phyloP scores from a whole-genome alignment of 2,888 invertebrate species.

The Druceiella hillmani region DNA sequence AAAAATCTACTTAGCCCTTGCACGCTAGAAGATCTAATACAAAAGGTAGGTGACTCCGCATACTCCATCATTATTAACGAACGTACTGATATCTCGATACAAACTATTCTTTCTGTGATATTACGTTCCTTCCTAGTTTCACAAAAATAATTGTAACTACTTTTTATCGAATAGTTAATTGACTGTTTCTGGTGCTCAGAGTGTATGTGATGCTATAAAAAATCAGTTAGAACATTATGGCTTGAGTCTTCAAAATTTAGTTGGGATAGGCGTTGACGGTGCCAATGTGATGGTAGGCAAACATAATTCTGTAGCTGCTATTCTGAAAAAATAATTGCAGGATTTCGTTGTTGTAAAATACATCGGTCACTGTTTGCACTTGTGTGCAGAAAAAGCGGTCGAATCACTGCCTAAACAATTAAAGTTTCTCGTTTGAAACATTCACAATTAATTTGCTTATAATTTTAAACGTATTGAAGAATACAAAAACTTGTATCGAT shows the following conservation, averaged over 20 bases:
- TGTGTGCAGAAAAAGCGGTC: constrained; percentile 13
- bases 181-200: constrained; percentile 12
- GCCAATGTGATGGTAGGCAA: constrained; percentile 23
- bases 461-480: constrained; percentile 14
- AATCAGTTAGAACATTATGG: constrained; percentile 17
- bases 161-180: constrained; percentile 19
- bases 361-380: constrained; percentile 14
- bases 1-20: constrained; percentile 22
- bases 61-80: constrained; percentile 24
- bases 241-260: constrained; percentile 19
- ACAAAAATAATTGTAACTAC: constrained; percentile 17
- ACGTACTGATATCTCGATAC: constrained; percentile 21
- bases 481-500: constrained; percentile 16
- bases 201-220: constrained; percentile 6
- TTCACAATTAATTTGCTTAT: constrained; percentile 15
- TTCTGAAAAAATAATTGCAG: constrained; percentile 15
- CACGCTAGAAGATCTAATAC: constrained; percentile 21
- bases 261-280: constrained; percentile 24
- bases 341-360: constrained; percentile 12
- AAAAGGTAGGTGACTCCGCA: constrained; percentile 21
- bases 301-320: constrained; percentile 18
- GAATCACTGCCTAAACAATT: constrained; percentile 13
- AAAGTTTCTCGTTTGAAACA: constrained; percentile 17
- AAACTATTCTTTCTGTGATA: constrained; percentile 18
- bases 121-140: constrained; percentile 15